Conservation (phyloP, 2,113 vertebrate species). For the Zosterops japonicus region DNA sequence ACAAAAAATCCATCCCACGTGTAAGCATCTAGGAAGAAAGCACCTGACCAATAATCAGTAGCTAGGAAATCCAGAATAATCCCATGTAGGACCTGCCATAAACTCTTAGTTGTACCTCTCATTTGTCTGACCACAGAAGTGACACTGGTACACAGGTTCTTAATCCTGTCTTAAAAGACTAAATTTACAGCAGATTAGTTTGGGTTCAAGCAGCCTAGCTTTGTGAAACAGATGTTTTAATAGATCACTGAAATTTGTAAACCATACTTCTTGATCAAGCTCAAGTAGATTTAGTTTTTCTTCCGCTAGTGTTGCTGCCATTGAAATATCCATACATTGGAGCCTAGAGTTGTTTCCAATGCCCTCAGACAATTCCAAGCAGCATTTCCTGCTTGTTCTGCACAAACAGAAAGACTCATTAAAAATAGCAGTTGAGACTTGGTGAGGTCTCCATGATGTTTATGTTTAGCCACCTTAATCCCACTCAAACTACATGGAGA, state of each 20-base stretch:
- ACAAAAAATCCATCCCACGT: background rate
- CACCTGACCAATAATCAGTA: background rate
- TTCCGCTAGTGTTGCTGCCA: background rate
- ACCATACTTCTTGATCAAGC: background rate
- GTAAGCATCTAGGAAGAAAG: background rate
- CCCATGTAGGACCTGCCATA: background rate
- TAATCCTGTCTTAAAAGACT: background rate
- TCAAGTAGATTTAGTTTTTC: background rate
- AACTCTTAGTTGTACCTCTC: background rate
- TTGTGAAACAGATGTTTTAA: background rate
- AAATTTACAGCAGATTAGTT: background rate
- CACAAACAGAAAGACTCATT: background rate
- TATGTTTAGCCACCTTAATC: background rate
- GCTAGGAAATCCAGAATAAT: background rate
- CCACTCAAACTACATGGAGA: background rate
- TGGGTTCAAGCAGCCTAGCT: background rate
- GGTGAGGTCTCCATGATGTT: background rate
- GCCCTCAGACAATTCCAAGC: background rate
- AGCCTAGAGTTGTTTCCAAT: background rate
- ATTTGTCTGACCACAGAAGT: background rate
- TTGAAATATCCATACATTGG: background rate
- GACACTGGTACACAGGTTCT: background rate
- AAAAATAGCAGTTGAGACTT: background rate
- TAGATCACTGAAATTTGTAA: background rate
- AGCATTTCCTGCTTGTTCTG: background rate